These are phyloP conservation scores for Muraenolepis orangiensis DNA, from an alignment of 2,797 vertebrate genomes.

Conservation along the genomic window DNA sequence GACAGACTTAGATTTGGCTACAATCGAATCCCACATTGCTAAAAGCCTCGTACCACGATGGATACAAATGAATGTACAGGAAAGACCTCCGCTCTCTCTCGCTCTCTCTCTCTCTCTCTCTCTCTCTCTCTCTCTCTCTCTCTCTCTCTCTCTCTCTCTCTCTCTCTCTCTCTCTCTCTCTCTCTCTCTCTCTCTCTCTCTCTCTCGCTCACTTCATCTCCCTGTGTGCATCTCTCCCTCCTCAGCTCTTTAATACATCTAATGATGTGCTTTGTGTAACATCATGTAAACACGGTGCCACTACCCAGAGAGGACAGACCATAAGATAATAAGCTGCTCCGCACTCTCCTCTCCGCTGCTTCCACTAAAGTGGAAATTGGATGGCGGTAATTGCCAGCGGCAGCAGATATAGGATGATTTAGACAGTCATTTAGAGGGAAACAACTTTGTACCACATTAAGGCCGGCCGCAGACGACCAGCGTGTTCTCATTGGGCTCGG, in stretches of 20 bases:
- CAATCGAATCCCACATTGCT: neutral
- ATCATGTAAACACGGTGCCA: slow-evolving; percentile 35
- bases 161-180: neutral
- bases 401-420: slow-evolving; percentile 58
- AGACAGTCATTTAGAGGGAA: slow-evolving; percentile 52
- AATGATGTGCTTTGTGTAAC: slow-evolving; percentile 11
- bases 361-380: slow-evolving; percentile 48
- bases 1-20: neutral
- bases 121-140: neutral
- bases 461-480: slow-evolving; percentile 33
- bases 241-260: slow-evolving; percentile 8
- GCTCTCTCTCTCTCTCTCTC: neutral
- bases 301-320: slow-evolving; percentile 36
- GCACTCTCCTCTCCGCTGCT: slow-evolving; percentile 47
- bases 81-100: slow-evolving; percentile 10
- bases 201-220: neutral
- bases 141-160: too few relatives aligned
- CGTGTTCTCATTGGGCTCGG: neutral
- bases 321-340: slow-evolving; percentile 38
- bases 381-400: slow-evolving; percentile 53
- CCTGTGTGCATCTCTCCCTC: neutral
- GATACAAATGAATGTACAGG: neutral
- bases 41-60: slow-evolving; percentile 2
- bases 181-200: neutral
- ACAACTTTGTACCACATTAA: slow-evolving; percentile 37